These are phyloP conservation scores for Zeugodacus cucurbitae DNA, from an alignment of 1,140 invertebrate genomes.

Conservation along the genomic window DNA sequence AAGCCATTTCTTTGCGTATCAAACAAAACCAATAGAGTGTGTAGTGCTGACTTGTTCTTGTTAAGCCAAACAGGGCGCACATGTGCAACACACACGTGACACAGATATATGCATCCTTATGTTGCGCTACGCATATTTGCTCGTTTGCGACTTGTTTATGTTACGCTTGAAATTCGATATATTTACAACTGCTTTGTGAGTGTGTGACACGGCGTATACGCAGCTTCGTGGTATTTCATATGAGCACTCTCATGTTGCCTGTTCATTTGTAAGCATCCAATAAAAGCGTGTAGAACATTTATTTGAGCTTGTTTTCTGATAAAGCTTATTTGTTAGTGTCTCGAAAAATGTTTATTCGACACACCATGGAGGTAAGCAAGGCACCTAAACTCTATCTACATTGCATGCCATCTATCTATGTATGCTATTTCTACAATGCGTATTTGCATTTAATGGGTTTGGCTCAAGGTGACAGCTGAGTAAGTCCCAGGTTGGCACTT, in stretches of 20 bases:
- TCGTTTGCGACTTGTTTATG: background rate
- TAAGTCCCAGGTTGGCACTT: background rate
- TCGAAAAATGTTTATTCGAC: background rate
- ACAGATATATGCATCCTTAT: background rate
- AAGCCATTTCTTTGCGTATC: background rate
- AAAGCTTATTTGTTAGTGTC: background rate
- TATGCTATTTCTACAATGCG: background rate
- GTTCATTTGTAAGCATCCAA: conserved; percentile 6
- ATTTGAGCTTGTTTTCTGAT: background rate
- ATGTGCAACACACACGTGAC: background rate
- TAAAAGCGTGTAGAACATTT: background rate
- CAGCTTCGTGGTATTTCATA: background rate
- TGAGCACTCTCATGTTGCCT: background rate
- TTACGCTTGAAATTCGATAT: background rate
- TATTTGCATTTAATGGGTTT: conserved; percentile 21
- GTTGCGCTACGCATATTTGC: background rate
- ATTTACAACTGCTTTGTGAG: background rate
- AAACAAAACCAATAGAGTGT: background rate
- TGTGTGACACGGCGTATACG: background rate
- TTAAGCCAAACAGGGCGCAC: background rate
- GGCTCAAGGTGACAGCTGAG: background rate
- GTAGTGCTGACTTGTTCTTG: background rate
- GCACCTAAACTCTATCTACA: background rate
- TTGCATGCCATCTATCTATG: background rate
- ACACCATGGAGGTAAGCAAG: too few species aligned